These are phyloP conservation scores for Aricia agestis DNA, from an alignment of 1,140 invertebrate genomes.

Conservation along the genomic window DNA sequence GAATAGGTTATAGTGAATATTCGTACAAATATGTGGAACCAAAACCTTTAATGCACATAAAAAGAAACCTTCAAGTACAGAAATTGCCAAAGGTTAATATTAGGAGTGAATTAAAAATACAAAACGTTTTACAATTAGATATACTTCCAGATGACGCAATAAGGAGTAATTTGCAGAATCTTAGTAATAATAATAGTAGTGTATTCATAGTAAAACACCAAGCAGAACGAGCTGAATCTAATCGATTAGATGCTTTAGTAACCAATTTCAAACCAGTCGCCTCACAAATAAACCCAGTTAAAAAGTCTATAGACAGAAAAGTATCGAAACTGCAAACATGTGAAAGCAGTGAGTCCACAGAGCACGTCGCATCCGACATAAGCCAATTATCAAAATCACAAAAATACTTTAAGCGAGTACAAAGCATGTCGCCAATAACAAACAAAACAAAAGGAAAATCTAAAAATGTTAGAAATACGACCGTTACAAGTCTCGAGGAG, in stretches of 20 bases:
- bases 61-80: conserved; percentile 54
- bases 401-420: conserved; percentile 9
- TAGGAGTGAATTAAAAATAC: conserved; percentile 66
- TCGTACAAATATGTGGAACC: conserved; percentile 47
- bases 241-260: conserved; percentile 16
- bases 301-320: conserved; percentile 42
- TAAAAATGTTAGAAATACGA: conserved; percentile 22
- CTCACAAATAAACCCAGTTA: conserved; percentile 17
- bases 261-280: neutral
- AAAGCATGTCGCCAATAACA: neutral
- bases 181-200: conserved; percentile 47
- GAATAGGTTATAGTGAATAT: conserved; percentile 53
- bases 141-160: conserved; percentile 51
- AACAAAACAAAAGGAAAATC: conserved; percentile 15
- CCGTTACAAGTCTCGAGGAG: conserved; percentile 38
- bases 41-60: conserved; percentile 27
- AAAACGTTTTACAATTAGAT: conserved; percentile 68
- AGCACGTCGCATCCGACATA: conserved; percentile 40
- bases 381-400: neutral
- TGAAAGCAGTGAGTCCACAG: conserved; percentile 55
- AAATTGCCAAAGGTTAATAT: conserved; percentile 69
- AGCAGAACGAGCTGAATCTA: neutral
- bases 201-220: conserved; percentile 55
- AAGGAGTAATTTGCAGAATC: conserved; percentile 18
- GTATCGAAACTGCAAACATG: conserved; percentile 52